These are phyloP conservation scores for Heteromyza rotundicornis DNA, from an alignment of 2,888 invertebrate species.

Conservation along the genomic window DNA sequence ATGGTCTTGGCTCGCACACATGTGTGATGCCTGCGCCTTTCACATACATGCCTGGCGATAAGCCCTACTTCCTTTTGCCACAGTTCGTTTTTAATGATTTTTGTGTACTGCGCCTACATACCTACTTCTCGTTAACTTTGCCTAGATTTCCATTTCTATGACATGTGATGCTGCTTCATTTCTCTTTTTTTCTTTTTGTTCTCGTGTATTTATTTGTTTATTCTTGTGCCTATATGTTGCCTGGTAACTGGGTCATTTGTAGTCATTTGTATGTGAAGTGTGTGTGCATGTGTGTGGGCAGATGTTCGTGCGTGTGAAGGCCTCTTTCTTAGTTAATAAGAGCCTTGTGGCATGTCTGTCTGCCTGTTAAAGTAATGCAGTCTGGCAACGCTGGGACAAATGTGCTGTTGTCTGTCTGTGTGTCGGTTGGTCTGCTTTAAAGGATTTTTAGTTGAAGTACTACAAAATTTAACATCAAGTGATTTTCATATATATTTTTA, in stretches of 20 bases:
- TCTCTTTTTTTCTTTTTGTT: background rate
- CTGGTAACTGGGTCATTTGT: background rate
- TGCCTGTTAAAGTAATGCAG: background rate
- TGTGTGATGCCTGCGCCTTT: background rate
- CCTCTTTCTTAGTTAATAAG: too few species aligned
- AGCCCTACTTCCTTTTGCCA: constrained; percentile 21
- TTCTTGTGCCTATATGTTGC: constrained; percentile 27
- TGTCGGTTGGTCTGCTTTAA: constrained; percentile 8
- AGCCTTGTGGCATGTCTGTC: too few species aligned
- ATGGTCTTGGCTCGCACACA: background rate
- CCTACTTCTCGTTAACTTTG: too few species aligned
- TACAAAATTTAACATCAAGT: too few species aligned
- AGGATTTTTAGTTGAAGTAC: too few species aligned
- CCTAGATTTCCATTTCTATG: too few species aligned
- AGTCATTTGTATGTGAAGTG: background rate
- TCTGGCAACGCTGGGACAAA: background rate
- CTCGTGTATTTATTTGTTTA: background rate
- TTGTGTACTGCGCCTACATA: constrained; percentile 28
- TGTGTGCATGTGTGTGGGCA: too few species aligned
- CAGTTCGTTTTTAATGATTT: constrained; percentile 33
- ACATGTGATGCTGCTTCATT: background rate
- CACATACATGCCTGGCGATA: background rate
- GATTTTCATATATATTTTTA: too few species aligned
- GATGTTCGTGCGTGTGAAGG: too few species aligned
- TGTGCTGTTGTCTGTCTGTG: constrained; percentile 26